Conservation (phyloP, 2,888 invertebrate species). For the Scaptomyza flava region DNA sequence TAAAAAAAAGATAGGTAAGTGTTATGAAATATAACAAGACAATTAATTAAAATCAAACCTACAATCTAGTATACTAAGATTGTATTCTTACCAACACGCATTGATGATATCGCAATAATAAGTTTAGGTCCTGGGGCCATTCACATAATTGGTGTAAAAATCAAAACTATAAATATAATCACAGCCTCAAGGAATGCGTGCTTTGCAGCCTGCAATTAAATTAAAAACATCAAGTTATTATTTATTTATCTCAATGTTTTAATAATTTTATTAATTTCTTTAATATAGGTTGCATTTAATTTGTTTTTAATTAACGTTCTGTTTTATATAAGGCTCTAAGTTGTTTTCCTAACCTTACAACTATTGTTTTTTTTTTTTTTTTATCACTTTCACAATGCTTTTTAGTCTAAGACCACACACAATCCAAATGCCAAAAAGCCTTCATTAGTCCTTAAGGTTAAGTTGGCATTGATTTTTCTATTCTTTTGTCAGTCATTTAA, state of each 20-base stretch:
- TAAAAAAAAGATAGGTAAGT: background rate
- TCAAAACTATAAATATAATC: slow-evolving; percentile 31
- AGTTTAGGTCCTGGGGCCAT: slow-evolving; percentile 9
- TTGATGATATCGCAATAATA: slow-evolving; percentile 31
- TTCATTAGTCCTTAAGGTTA: slow-evolving; percentile 33
- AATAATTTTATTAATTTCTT: no score
- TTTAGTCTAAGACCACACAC: background rate
- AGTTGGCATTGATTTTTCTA: slow-evolving; percentile 37
- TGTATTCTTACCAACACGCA: slow-evolving; percentile 34
- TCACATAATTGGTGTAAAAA: slow-evolving; percentile 24
- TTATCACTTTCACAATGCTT: background rate
- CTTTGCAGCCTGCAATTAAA: slow-evolving; percentile 27
- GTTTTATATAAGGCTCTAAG: no score
- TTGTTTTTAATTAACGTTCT: no score
- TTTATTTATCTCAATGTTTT: no score
- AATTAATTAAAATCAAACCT: no score
- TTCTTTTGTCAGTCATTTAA: slow-evolving; percentile 16
- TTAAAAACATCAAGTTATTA: background rate
- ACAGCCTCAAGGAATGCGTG: slow-evolving; percentile 34
- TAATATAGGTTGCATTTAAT: no score
- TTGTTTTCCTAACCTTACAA: background rate
- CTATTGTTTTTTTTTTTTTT: background rate
- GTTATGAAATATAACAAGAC: background rate
- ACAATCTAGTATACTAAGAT: no score
- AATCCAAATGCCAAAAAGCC: slow-evolving; percentile 5